phyloP scores from a whole-genome alignment of 2,888 invertebrate genomes.

The Onthophagus sagittarius region DNA sequence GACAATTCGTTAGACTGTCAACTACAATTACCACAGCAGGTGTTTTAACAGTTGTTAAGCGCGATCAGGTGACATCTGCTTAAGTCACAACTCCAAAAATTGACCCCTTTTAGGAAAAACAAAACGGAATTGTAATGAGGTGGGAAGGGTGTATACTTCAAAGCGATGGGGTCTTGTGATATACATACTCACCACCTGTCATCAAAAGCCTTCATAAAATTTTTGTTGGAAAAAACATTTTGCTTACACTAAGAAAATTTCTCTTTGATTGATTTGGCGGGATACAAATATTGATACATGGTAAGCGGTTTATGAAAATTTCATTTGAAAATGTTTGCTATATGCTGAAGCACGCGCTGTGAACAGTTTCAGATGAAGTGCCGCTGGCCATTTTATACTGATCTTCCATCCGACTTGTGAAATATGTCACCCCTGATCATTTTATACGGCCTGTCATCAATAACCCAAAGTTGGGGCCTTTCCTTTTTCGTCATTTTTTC shows the following conservation, averaged over 20 bases:
- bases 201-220: not conserved
- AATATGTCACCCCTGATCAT: not conserved
- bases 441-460: not conserved
- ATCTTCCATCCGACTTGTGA: constrained; percentile 1
- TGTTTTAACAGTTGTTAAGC: constrained; percentile 36
- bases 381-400: constrained; percentile 17
- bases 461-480: not conserved
- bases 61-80: constrained; percentile 38
- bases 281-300: constrained; percentile 51
- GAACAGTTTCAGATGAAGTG: constrained; percentile 37
- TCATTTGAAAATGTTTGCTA: constrained; percentile 47
- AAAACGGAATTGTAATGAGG: constrained; percentile 34
- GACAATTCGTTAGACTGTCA: constrained; percentile 1
- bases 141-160: constrained; percentile 33
- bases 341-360: constrained; percentile 46
- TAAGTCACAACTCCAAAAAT: constrained; percentile 26
- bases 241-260: not conserved
- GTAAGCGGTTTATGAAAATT: constrained; percentile 49
- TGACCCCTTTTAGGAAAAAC: not conserved
- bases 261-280: constrained; percentile 42
- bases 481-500: not conserved
- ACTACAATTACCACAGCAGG: constrained; percentile 15
- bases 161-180: not conserved
- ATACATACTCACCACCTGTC: constrained; percentile 2
- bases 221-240: not conserved